A percentile compares a stretch with the other conserved stretches of the same genome.
Conservation (phyloP, 2,113 vertebrate species). For the Thomomys bottae region DNA sequence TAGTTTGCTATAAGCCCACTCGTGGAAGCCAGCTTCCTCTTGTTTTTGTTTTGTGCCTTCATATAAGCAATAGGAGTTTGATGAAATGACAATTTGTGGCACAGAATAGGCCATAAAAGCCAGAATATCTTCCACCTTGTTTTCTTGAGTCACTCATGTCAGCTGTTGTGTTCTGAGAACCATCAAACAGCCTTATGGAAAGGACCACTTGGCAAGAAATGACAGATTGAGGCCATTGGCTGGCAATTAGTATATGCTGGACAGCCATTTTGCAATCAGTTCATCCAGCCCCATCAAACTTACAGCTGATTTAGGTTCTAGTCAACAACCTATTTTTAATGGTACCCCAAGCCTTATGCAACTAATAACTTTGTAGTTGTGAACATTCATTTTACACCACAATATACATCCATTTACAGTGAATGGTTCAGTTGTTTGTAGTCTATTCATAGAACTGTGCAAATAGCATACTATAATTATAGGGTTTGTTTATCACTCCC, state of each 20-base stretch:
- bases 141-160: background rate
- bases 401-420: background rate
- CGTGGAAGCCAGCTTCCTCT: background rate
- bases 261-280: background rate
- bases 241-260: background rate
- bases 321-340: background rate
- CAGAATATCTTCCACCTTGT: background rate
- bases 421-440: background rate
- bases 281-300: background rate
- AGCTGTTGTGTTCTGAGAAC: background rate
- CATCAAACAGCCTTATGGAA: background rate
- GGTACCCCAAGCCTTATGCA: background rate
- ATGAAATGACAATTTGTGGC: background rate
- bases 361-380: background rate
- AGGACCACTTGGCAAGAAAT: background rate
- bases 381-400: background rate
- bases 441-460: background rate
- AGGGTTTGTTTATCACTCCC: constrained; percentile 1
- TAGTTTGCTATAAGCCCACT: background rate
- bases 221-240: background rate
- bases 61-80: background rate
- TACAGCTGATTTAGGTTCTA: background rate
- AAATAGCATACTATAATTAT: background rate
- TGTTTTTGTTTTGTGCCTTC: background rate
- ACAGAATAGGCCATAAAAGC: background rate